Percentiles rank a stretch among this genome's conserved stretches.
These are phyloP conservation scores for Peribatodes rhomboidaria DNA, from an alignment of 2,888 invertebrate species.

Conservation along the genomic window DNA sequence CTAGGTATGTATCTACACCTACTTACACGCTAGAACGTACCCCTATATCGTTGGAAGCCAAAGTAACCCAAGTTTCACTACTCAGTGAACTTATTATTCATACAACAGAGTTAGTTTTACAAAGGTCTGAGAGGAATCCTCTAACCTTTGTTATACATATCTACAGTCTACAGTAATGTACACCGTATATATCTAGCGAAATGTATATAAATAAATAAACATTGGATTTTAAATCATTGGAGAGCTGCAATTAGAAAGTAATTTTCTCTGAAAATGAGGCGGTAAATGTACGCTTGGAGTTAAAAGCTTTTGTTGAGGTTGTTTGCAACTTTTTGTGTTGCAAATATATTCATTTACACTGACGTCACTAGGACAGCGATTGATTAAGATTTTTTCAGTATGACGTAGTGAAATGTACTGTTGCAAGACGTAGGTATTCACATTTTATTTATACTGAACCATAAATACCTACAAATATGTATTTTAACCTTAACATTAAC, in stretches of 20 bases:
- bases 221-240: constrained; percentile 11
- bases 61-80: constrained; percentile 45
- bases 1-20: constrained; percentile 11
- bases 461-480: background rate
- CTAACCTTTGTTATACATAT: constrained; percentile 37
- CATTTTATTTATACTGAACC: background rate
- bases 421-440: no score
- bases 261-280: constrained; percentile 37
- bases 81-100: constrained; percentile 41
- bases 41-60: constrained; percentile 32
- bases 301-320: constrained; percentile 18
- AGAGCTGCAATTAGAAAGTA: constrained; percentile 33
- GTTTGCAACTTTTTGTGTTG: constrained; percentile 18
- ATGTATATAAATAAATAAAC: constrained; percentile 11
- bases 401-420: no score
- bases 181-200: background rate
- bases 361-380: constrained; percentile 3
- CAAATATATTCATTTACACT: background rate
- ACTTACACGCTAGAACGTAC: constrained; percentile 20
- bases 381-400: background rate
- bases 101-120: constrained; percentile 45
- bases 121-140: constrained; percentile 39
- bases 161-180: background rate
- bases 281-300: constrained; percentile 18
- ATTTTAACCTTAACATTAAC: background rate